phyloP scores from a whole-genome alignment of 2,888 invertebrate genomes.

The Apamea crenata region DNA sequence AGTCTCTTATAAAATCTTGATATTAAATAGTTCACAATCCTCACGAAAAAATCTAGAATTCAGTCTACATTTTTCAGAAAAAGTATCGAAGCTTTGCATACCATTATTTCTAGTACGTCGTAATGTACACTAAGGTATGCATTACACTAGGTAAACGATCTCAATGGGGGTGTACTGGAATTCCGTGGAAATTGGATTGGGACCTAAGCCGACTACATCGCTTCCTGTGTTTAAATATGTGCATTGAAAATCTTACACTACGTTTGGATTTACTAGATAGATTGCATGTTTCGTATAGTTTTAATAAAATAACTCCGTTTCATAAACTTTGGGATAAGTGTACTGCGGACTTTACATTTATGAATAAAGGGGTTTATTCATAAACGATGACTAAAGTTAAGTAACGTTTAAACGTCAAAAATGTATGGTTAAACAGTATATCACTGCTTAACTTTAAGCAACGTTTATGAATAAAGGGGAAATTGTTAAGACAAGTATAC shows the following conservation, averaged over 20 bases:
- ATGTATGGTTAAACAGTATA: too few species aligned
- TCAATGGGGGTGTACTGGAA: conserved; percentile 58
- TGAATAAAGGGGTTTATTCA: too few species aligned
- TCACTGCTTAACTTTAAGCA: too few species aligned
- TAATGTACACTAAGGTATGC: conserved; percentile 41
- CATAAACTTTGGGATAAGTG: background rate
- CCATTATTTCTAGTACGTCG: conserved; percentile 15
- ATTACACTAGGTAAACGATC: conserved; percentile 65
- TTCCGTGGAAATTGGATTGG: conserved; percentile 72
- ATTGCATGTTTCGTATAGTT: background rate
- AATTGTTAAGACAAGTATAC: background rate
- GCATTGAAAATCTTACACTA: conserved; percentile 39
- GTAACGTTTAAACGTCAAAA: too few species aligned
- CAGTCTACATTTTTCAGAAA: background rate
- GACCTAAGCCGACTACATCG: conserved; percentile 65
- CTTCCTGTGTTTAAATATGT: conserved; percentile 49
- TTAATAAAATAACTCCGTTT: background rate
- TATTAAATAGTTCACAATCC: background rate
- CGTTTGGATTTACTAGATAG: conserved; percentile 15
- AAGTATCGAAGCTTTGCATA: conserved; percentile 22
- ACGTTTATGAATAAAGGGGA: too few species aligned
- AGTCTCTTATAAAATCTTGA: background rate
- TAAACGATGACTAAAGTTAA: too few species aligned
- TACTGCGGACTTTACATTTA: background rate
- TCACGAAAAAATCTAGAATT: background rate